phyloP scores from a whole-genome alignment of 1,140 invertebrate genomes.

The Pissodes strobi region DNA sequence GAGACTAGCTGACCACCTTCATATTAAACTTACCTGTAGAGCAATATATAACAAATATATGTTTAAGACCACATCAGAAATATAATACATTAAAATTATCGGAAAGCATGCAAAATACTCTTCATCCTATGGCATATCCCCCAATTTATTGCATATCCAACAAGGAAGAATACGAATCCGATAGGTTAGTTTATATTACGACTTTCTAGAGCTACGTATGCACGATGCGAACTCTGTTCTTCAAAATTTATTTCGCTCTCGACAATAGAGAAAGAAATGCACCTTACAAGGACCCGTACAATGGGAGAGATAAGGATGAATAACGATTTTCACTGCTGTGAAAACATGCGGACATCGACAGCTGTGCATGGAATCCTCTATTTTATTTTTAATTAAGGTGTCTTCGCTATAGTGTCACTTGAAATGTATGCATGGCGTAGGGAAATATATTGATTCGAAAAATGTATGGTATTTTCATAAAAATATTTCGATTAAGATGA shows the following conservation, averaged over 20 bases:
- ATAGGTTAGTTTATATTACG: conserved; percentile 20
- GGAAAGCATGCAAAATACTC: no score
- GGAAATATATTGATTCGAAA: no score
- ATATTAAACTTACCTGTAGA: no score
- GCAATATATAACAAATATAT: no score
- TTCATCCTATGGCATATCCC: no score
- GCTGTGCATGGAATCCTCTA: conserved; percentile 20
- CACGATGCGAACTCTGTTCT: conserved; percentile 24
- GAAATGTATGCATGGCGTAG: no score
- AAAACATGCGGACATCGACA: conserved; percentile 25
- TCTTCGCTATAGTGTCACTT: background rate
- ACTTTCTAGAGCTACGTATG: conserved; percentile 24
- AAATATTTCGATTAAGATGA: no score
- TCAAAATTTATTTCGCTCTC: conserved; percentile 29
- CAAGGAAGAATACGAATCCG: conserved; percentile 26
- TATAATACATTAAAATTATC: no score
- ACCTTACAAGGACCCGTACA: conserved; percentile 32
- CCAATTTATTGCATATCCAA: conserved; percentile 10
- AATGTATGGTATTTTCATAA: no score
- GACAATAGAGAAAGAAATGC: conserved; percentile 33
- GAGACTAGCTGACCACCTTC: no score
- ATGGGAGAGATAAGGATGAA: conserved; percentile 33
- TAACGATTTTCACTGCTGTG: conserved; percentile 25
- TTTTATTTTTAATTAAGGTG: conserved; percentile 27
- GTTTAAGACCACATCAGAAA: no score